Evolutionary conservation across 2,888 invertebrate species (phyloP).

Genomic region (Mantis religiosa): DNA sequence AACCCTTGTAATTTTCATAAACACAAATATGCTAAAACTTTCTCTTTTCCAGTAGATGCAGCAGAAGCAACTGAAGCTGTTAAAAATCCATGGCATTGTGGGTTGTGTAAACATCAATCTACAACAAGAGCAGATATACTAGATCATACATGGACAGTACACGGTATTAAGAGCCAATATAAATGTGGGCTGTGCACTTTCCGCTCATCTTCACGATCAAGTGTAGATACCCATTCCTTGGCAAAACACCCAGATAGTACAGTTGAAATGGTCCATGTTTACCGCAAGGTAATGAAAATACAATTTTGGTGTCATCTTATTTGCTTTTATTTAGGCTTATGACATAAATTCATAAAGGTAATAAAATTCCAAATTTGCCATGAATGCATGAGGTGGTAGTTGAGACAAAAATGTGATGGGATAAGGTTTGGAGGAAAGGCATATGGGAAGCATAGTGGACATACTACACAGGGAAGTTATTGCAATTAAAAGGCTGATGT

Average conservation of each 20-base stretch:
- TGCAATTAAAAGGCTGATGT: too few species aligned
- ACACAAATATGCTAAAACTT: not conserved
- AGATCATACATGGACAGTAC: slow-evolving; percentile 55
- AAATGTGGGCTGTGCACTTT: slow-evolving; percentile 67
- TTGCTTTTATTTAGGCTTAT: too few species aligned
- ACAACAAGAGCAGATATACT: slow-evolving; percentile 56
- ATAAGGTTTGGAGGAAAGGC: too few species aligned
- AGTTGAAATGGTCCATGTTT: slow-evolving; percentile 4
- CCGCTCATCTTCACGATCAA: slow-evolving; percentile 50
- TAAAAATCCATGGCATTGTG: slow-evolving; percentile 57
- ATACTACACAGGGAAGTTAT: too few species aligned
- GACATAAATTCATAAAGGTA: too few species aligned
- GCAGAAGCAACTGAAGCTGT: not conserved
- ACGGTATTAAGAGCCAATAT: slow-evolving; percentile 64
- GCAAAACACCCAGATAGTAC: slow-evolving; percentile 50
- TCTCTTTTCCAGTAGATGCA: not conserved
- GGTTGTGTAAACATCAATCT: slow-evolving; percentile 60
- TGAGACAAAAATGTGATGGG: too few species aligned
- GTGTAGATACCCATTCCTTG: slow-evolving; percentile 57
- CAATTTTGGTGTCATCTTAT: not conserved
- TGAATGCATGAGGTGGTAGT: too few species aligned
- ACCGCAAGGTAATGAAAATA: not conserved
- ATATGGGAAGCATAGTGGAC: too few species aligned
- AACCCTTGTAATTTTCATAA: not conserved
- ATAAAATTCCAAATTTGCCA: too few species aligned